phyloP scores from a whole-genome alignment of 1,140 invertebrate genomes.

The Neuroterus valhalla region DNA sequence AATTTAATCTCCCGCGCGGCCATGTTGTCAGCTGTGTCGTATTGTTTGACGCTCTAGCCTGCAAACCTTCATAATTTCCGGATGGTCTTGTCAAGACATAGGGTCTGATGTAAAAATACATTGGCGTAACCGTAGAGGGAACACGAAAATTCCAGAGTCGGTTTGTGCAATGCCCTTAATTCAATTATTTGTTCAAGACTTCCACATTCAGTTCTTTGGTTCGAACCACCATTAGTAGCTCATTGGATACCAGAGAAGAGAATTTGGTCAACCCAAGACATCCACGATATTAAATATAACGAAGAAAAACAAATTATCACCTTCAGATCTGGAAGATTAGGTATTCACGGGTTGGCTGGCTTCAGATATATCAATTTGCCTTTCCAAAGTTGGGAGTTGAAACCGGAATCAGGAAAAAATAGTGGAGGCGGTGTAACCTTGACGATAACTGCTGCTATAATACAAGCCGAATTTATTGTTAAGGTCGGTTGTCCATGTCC shows the following conservation, averaged over 20 bases:
- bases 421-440: slow-evolving; percentile 76
- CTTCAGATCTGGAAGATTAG: slow-evolving; percentile 84
- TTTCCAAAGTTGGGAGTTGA: slow-evolving; percentile 89
- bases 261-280: slow-evolving; percentile 84
- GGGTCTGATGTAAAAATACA: too few relatives aligned
- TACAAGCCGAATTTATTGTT: slow-evolving; percentile 82
- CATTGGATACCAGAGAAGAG: slow-evolving; percentile 80
- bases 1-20: too few relatives aligned
- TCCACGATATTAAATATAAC: slow-evolving; percentile 89
- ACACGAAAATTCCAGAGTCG: too few relatives aligned
- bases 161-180: too few relatives aligned
- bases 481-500: slow-evolving; percentile 63
- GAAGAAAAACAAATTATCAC: slow-evolving; percentile 86
- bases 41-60: too few relatives aligned
- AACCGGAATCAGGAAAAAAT: slow-evolving; percentile 77
- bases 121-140: too few relatives aligned
- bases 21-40: too few relatives aligned
- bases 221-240: slow-evolving; percentile 87
- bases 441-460: slow-evolving; percentile 80
- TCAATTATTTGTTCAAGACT: slow-evolving; percentile 73
- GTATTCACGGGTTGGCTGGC: slow-evolving; percentile 84
- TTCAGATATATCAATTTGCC: slow-evolving; percentile 87
- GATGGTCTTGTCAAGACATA: too few relatives aligned
- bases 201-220: slow-evolving; percentile 86
- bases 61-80: too few relatives aligned